Percentiles rank a stretch among this genome's conserved stretches.
These are phyloP conservation scores for Eupithecia dodoneata DNA, from an alignment of 2,888 invertebrate species.

Conservation along the genomic window DNA sequence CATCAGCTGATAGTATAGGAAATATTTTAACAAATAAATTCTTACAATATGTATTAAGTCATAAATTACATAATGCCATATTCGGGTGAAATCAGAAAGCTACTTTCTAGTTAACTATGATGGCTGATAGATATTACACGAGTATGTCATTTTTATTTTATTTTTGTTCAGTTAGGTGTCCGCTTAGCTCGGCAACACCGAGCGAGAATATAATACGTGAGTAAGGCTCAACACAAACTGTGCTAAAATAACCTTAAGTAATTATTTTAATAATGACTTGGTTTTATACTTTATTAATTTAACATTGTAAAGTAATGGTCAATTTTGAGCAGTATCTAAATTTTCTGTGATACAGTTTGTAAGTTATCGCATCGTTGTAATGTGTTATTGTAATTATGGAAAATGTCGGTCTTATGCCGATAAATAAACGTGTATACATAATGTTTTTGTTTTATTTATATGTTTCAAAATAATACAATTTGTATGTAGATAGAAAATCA, in stretches of 20 bases:
- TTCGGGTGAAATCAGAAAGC: neutral
- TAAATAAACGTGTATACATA: slow-evolving; percentile 73
- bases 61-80: neutral
- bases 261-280: neutral
- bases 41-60: neutral
- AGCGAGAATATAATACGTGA: neutral
- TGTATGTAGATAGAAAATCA: neutral
- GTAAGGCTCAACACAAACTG: neutral
- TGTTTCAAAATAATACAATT: neutral
- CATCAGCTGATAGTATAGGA: neutral
- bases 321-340: slow-evolving; percentile 79
- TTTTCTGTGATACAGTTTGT: slow-evolving; percentile 82
- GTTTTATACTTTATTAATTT: neutral
- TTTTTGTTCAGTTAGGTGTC: neutral
- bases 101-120: neutral
- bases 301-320: slow-evolving; percentile 61
- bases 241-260: neutral
- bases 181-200: neutral
- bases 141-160: too few species aligned
- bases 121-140: neutral
- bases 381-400: slow-evolving; percentile 51
- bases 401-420: slow-evolving; percentile 74
- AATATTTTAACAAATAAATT: neutral
- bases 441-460: slow-evolving; percentile 26
- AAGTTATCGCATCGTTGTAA: slow-evolving; percentile 60